phyloP scores from a whole-genome alignment of 1,140 invertebrate genomes.

The Tetranychus cinnabarinus region DNA sequence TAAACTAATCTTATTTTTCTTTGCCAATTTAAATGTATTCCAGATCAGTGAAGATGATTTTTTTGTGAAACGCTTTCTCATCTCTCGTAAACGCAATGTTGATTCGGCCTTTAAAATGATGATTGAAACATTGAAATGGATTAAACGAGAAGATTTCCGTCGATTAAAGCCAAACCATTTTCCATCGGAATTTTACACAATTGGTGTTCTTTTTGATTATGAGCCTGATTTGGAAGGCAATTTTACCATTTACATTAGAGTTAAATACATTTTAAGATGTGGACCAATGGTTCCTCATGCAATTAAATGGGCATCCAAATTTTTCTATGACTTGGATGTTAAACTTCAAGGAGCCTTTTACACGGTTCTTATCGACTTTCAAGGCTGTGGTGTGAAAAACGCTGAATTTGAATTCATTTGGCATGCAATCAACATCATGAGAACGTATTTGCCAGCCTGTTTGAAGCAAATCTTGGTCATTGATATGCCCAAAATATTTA shows the following conservation, averaged over 20 bases:
- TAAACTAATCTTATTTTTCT: neutral
- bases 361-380: constrained; percentile 7
- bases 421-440: constrained; percentile 8
- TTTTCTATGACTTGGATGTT: constrained; percentile 3
- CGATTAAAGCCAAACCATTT: neutral
- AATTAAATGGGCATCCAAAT: neutral
- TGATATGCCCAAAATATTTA: constrained; percentile 7
- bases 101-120: constrained; percentile 5
- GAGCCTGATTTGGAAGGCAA: constrained; percentile 2
- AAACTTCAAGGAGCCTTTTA: constrained; percentile 2
- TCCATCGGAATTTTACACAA: constrained; percentile 6
- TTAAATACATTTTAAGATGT: constrained; percentile 4
- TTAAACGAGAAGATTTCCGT: neutral
- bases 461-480: constrained; percentile 7
- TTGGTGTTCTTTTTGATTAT: constrained; percentile 9
- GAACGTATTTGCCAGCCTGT: constrained; percentile 3
- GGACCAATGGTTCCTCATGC: constrained; percentile 1
- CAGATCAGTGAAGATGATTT: constrained; percentile 3
- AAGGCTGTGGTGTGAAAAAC: constrained; percentile 5
- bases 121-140: constrained; percentile 1
- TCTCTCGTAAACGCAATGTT: constrained; percentile 1
- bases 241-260: constrained; percentile 5
- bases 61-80: constrained; percentile 9
- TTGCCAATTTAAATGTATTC: neutral
- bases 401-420: constrained; percentile 10